Percentiles rank a stretch among this genome's conserved stretches.
These are phyloP conservation scores for Bombus turneri DNA, from an alignment of 1,140 invertebrate genomes.

Conservation along the genomic window DNA sequence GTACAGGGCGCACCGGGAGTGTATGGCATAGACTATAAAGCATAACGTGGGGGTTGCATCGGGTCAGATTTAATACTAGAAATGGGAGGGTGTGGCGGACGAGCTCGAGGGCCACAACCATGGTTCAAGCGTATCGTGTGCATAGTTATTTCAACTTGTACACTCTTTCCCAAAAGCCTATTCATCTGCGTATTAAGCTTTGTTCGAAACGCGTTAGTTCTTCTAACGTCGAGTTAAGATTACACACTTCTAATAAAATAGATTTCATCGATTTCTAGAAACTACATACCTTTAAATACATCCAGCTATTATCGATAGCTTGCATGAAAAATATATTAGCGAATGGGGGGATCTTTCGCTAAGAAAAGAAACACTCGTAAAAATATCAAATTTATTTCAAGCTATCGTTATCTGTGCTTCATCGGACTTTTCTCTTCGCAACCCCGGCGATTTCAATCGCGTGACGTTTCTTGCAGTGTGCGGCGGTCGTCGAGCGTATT, in stretches of 20 bases:
- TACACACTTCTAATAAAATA: too few relatives aligned
- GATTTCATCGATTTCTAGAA: too few relatives aligned
- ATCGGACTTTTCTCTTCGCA: neutral
- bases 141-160: slow-evolving; percentile 65
- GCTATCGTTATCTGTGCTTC: neutral
- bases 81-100: slow-evolving; percentile 74
- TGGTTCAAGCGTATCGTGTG: slow-evolving; percentile 67
- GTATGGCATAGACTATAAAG: slow-evolving; percentile 60
- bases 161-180: slow-evolving; percentile 60
- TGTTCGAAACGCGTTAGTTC: rapidly evolving
- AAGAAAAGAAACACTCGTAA: neutral
- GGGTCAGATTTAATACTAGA: slow-evolving; percentile 78
- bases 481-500: slow-evolving; percentile 6
- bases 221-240: too few relatives aligned
- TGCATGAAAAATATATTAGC: too few relatives aligned
- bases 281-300: too few relatives aligned
- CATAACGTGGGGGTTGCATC: slow-evolving; percentile 67
- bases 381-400: neutral
- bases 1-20: neutral
- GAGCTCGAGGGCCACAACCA: slow-evolving; percentile 58
- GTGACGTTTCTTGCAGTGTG: neutral
- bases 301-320: too few relatives aligned
- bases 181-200: neutral
- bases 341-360: too few relatives aligned
- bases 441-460: neutral